A percentile compares a stretch with the other conserved stretches of the same genome.
Conservation (phyloP, 1,140 invertebrate genomes). For the Euschistus heros region DNA sequence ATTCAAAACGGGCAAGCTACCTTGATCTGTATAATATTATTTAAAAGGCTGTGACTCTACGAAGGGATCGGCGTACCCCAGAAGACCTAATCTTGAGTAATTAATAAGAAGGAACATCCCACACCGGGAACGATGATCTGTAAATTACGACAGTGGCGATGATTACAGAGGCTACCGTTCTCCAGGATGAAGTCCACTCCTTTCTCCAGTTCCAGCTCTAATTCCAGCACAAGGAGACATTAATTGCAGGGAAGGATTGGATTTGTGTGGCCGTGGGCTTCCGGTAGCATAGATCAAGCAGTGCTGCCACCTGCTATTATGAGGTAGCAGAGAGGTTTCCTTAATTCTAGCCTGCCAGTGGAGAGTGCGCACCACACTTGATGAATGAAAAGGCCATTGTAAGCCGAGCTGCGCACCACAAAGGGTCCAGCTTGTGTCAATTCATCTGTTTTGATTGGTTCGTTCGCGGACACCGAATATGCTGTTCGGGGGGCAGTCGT, state of each 20-base stretch:
- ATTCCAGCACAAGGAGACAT: slow-evolving; percentile 1
- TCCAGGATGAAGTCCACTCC: no score
- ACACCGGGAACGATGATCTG: no score
- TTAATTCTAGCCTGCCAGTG: background rate
- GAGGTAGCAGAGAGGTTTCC: slow-evolving; percentile 12
- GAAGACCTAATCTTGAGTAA: no score
- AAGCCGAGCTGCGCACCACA: no score
- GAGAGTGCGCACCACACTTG: background rate
- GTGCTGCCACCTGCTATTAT: background rate
- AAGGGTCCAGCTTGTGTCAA: background rate
- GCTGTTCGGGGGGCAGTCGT: background rate
- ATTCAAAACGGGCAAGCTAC: no score
- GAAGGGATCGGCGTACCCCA: no score
- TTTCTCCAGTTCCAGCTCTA: background rate
- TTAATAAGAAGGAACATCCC: no score
- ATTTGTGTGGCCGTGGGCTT: slow-evolving; percentile 7
- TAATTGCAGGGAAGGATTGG: slow-evolving; percentile 7
- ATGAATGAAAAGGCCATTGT: slow-evolving; percentile 14
- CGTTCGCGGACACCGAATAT: background rate
- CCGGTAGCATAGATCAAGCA: slow-evolving; percentile 6
- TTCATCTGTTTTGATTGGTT: slow-evolving; percentile 5
- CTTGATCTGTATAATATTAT: no score
- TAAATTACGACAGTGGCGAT: no score
- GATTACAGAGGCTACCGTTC: no score
- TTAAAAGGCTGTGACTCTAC: no score